Conservation (phyloP, 2,113 vertebrate genomes). For the Cercocebus atys region DNA sequence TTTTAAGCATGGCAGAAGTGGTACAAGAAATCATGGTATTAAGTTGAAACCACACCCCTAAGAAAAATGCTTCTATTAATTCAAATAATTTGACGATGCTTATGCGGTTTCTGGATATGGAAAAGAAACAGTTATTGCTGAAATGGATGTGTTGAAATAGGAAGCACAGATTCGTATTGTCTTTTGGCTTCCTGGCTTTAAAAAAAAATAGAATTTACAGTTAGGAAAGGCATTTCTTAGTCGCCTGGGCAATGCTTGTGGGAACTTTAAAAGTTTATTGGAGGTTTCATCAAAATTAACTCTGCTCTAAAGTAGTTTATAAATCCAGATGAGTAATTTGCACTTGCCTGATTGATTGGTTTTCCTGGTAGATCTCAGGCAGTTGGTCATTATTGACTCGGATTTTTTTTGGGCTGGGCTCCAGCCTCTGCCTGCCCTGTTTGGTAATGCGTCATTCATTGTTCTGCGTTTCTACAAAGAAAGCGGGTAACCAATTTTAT, state of each 20-base stretch:
- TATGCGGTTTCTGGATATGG: neutral
- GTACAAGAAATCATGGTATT: neutral
- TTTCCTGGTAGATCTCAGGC: neutral
- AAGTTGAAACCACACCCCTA: neutral
- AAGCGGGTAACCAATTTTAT: conserved; percentile 74
- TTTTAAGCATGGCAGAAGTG: neutral
- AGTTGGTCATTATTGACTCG: neutral
- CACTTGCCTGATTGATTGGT: fast-evolving
- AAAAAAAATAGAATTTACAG: conserved; percentile 9
- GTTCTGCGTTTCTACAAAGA: conserved; percentile 78
- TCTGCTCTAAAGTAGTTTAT: neutral
- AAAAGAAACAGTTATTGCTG: neutral
- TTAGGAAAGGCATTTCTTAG: neutral
- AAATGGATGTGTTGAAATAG: neutral
- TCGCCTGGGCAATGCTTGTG: neutral
- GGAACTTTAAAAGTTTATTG: neutral
- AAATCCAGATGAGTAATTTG: fast-evolving
- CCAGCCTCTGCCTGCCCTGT: neutral
- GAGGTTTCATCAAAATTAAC: neutral
- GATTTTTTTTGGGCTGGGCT: neutral
- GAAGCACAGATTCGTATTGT: neutral
- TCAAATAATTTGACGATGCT: neutral
- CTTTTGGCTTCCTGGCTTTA: conserved; percentile 57
- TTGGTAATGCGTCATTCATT: neutral
- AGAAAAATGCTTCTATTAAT: neutral